Evolutionary conservation across 2,888 invertebrate genomes (phyloP).

Genomic region (Sisyra nigra): DNA sequence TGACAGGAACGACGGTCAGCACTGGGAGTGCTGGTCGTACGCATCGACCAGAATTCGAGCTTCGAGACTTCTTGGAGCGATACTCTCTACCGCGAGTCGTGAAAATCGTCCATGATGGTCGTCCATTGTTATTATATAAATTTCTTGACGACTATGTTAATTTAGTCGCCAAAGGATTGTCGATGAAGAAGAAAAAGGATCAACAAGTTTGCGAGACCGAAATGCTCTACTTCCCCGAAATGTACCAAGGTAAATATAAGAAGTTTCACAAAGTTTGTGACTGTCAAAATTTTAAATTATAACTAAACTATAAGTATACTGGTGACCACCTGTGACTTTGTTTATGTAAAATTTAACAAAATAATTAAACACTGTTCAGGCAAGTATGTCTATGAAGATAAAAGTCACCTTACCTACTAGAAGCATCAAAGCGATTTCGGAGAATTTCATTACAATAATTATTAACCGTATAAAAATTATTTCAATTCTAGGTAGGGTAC

Average conservation of each 20-base stretch:
- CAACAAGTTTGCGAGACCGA: constrained; percentile 31
- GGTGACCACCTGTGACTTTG: too few species aligned
- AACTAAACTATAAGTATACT: too few species aligned
- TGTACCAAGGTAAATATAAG: constrained; percentile 41
- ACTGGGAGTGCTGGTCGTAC: constrained; percentile 14
- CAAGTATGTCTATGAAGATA: too few species aligned
- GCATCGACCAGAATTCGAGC: constrained; percentile 17
- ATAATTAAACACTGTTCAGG: too few species aligned
- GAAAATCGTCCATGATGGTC: constrained; percentile 35
- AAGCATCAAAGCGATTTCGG: too few species aligned
- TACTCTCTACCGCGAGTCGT: constrained; percentile 44
- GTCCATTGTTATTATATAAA: constrained; percentile 43
- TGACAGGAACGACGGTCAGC: constrained; percentile 15
- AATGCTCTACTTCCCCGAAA: constrained; percentile 45
- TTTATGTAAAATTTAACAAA: too few species aligned
- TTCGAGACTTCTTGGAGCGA: constrained; percentile 41
- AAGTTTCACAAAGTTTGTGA: too few species aligned
- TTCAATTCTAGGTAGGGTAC: too few species aligned
- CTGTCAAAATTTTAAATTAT: too few species aligned
- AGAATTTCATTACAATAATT: too few species aligned
- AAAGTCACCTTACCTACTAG: too few species aligned
- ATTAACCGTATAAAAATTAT: too few species aligned
- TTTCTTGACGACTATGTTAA: constrained; percentile 44
- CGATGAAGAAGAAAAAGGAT: constrained; percentile 35
- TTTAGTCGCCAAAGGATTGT: constrained; percentile 41